Conservation (phyloP, 2,797 vertebrate species). For the Miichthys miiuy region DNA sequence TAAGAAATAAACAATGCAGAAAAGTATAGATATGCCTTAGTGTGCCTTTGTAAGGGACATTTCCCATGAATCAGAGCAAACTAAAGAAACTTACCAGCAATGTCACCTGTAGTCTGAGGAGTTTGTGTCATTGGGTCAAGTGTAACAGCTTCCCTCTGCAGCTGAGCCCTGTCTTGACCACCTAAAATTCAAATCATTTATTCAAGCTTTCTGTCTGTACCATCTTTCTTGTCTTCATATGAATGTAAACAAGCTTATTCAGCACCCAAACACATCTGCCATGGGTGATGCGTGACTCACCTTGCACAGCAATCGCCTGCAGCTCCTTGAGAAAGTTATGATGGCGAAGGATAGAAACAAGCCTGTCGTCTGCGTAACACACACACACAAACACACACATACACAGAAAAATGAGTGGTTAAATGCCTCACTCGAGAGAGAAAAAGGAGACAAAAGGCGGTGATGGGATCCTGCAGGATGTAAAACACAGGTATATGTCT, state of each 20-base stretch:
- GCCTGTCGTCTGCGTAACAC: constrained; percentile 88
- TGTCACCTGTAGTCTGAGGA: constrained; percentile 68
- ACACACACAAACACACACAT: constrained; percentile 10
- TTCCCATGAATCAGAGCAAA: not conserved
- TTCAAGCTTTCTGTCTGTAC: not conserved
- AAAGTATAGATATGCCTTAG: not conserved
- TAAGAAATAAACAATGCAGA: constrained; percentile 21
- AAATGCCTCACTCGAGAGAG: not conserved
- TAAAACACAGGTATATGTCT: constrained; percentile 39
- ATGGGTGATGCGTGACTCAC: constrained; percentile 76
- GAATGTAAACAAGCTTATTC: not conserved
- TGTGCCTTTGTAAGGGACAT: not conserved
- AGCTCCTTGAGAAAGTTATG: constrained; percentile 93
- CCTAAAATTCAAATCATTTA: constrained; percentile 75
- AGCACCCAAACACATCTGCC: not conserved
- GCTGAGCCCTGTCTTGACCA: constrained; percentile 83
- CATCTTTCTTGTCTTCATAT: not conserved
- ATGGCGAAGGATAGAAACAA: constrained; percentile 93
- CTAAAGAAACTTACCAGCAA: constrained; percentile 76
- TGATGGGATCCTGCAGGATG: constrained; percentile 5
- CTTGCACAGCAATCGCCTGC: constrained; percentile 92
- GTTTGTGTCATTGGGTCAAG: constrained; percentile 78
- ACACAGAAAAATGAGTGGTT: constrained; percentile 1
- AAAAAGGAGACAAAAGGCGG: constrained; percentile 16
- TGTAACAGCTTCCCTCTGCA: constrained; percentile 67